Conservation (phyloP, 64 coral and sea anemone genomes). For the Trachythela sp. region DNA sequence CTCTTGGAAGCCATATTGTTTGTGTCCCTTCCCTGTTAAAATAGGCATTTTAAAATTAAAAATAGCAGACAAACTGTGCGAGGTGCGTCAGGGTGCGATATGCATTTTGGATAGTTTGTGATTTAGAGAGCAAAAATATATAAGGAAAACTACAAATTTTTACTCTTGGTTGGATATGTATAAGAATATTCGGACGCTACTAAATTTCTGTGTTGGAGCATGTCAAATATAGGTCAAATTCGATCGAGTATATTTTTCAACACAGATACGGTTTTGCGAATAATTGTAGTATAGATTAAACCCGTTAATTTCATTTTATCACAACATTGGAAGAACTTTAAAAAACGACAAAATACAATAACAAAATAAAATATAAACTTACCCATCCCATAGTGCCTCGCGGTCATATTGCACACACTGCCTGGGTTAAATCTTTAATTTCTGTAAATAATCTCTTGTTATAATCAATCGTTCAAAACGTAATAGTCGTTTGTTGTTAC, state of each 20-base stretch:
- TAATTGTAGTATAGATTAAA: not conserved
- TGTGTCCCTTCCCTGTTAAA: not conserved
- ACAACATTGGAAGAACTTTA: not conserved
- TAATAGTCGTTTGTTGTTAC: too few species aligned
- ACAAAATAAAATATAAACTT: not conserved
- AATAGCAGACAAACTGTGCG: not conserved
- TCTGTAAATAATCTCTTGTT: too few species aligned
- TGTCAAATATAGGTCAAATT: not conserved
- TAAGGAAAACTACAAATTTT: not conserved
- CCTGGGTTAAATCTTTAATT: too few species aligned
- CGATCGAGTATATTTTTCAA: not conserved
- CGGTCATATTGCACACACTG: not conserved
- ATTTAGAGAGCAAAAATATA: not conserved
- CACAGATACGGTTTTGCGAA: not conserved
- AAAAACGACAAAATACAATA: not conserved
- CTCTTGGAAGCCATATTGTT: not conserved
- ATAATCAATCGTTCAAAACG: too few species aligned
- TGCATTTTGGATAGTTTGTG: not conserved
- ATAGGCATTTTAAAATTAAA: not conserved
- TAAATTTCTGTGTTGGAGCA: not conserved
- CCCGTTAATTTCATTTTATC: not conserved
- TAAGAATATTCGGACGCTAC: not conserved
- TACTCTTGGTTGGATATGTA: not conserved
- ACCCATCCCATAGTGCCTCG: not conserved
- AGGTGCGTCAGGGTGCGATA: not conserved